These are phyloP conservation scores for Phallusia fumigata DNA, from an alignment of 23 tunicate genomes.

Conservation along the genomic window DNA sequence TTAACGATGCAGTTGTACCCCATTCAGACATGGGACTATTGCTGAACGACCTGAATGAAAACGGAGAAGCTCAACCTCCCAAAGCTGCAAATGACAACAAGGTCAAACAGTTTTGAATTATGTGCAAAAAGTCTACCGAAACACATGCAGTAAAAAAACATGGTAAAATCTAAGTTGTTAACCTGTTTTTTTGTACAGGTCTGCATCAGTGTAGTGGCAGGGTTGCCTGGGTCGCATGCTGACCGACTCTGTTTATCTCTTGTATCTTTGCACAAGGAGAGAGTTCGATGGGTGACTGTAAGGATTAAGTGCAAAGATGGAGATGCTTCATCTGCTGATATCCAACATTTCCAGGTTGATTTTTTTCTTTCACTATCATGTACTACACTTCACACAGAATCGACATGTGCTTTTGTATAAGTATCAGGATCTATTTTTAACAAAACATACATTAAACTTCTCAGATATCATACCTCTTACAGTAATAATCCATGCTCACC, in stretches of 20 bases:
- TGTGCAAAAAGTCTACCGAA: too few relatives aligned
- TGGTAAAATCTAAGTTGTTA: too few relatives aligned
- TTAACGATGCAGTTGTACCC: conserved; percentile 4
- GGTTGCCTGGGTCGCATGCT: conserved; percentile 68
- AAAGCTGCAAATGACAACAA: background rate
- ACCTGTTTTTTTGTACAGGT: conserved; percentile 34
- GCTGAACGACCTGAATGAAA: background rate
- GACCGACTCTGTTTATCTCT: conserved; percentile 49
- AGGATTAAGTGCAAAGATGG: conserved; percentile 14
- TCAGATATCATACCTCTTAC: too few relatives aligned
- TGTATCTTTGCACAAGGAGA: conserved; percentile 63
- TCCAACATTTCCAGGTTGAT: conserved; percentile 36
- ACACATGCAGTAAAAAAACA: too few relatives aligned
- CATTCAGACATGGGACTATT: background rate
- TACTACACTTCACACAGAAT: too few relatives aligned
- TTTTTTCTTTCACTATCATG: too few relatives aligned
- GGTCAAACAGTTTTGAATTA: background rate
- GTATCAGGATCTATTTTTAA: too few relatives aligned
- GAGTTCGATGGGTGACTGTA: conserved; percentile 80
- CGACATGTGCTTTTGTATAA: too few relatives aligned
- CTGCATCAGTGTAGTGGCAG: conserved; percentile 47
- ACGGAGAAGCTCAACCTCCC: conserved; percentile 4
- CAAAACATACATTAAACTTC: too few relatives aligned
- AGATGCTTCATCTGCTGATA: conserved; percentile 29
- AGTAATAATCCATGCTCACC: too few relatives aligned